Percentiles rank a stretch among this genome's conserved stretches.
These are phyloP conservation scores for Reticulitermes lucifugus DNA, from an alignment of 2,888 invertebrate species.

Conservation along the genomic window DNA sequence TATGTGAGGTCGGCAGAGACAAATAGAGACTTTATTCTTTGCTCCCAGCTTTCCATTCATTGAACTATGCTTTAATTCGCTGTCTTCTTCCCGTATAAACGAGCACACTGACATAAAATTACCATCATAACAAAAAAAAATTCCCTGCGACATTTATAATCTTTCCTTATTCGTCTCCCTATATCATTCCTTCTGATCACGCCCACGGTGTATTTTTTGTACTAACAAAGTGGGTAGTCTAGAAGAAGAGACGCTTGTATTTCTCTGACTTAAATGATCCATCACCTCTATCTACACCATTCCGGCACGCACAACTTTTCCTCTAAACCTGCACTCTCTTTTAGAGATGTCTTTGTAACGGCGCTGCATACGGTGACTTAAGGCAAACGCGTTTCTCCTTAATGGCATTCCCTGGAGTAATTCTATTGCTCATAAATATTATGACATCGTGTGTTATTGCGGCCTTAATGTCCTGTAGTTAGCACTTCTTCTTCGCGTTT, in stretches of 20 bases:
- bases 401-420: neutral
- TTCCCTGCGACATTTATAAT: slow-evolving; percentile 16
- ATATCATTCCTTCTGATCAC: neutral
- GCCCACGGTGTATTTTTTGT: neutral
- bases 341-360: neutral
- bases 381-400: neutral
- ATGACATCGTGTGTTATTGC: no score
- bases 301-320: neutral
- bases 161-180: neutral
- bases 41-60: no score
- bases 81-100: neutral
- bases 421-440: no score
- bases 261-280: neutral
- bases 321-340: neutral
- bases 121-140: slow-evolving; percentile 21
- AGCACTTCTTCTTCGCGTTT: no score
- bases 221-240: neutral
- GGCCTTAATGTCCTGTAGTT: no score
- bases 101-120: neutral
- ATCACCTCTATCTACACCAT: slow-evolving; percentile 11
- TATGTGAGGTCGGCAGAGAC: no score
- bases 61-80: neutral
- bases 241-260: neutral
- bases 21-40: no score
- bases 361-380: neutral